Evolutionary conservation across 2,113 vertebrate genomes (phyloP).

Genomic region (Chauna torquata): DNA sequence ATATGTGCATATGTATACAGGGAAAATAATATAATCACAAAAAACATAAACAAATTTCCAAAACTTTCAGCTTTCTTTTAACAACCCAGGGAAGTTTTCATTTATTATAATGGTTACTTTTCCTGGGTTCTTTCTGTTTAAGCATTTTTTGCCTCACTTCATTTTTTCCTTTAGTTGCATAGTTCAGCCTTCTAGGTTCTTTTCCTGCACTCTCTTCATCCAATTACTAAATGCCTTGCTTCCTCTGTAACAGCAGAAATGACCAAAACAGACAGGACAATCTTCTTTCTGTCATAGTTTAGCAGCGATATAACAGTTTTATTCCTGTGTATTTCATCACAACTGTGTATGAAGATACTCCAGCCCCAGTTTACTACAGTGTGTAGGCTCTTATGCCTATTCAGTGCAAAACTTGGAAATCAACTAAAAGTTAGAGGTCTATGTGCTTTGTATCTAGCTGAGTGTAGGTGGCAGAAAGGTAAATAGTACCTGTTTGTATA

Average conservation of each 20-base stretch:
- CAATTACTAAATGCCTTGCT: background rate
- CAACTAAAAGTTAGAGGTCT: background rate
- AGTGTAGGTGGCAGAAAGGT: background rate
- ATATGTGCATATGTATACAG: background rate
- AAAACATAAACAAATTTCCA: background rate
- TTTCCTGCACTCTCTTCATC: background rate
- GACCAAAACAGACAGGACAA: background rate
- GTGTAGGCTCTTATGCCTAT: background rate
- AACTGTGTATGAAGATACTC: background rate
- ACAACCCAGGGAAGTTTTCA: background rate
- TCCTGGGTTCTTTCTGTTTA: background rate
- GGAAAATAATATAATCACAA: background rate
- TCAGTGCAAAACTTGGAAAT: slow-evolving; percentile 2
- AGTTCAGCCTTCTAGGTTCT: background rate
- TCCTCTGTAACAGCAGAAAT: background rate
- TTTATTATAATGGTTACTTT: background rate
- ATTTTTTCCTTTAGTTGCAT: background rate
- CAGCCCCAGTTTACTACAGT: background rate
- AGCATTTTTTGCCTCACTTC: background rate
- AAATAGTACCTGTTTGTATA: background rate
- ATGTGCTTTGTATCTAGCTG: background rate
- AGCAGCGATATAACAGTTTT: background rate
- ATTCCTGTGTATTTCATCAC: background rate
- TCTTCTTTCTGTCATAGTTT: background rate
- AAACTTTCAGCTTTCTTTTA: background rate